Base-by-base conservation (phyloP, 2,797 vertebrate species). In the Amniataba percoides region DNA sequence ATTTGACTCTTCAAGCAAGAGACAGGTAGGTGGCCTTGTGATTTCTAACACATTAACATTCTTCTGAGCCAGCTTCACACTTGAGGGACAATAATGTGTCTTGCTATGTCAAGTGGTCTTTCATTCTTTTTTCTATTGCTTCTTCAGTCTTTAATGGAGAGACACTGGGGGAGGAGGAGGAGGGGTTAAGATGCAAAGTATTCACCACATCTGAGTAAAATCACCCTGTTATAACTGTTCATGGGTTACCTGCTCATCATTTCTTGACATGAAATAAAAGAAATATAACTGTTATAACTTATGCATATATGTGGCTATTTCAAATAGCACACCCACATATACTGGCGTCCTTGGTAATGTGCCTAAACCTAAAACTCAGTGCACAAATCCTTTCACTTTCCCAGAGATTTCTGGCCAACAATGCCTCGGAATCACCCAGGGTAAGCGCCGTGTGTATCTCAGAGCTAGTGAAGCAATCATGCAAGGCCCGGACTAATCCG, bases 391-490 rank as follows among this genome's bases (percentile, higher is more conserved):
- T 39, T 36, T 31, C 39, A 75, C 42, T 34, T 60, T 39, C 45
- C 52, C 42, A 65, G 71, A 71, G 52, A 75, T 80, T 82, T 64
- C 77, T 64, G 75, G 73, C 55, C 71, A 58, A 58, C 77, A 55
- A 49, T 9, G 21, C 52, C 73, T 55, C 63, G 13, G 69, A 63
- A 83, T 85, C 79, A 55, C 75, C 76, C 42, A 46, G 78, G 71
- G 74, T 77, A 77, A 84, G 66, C 53, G 46, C 52, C 1, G 21
- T 42, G 65, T 73, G 86, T 77, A 80, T 88, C 84, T 75, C 64
- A 27, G 71, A 87, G 81, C 74, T 55, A 76, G 84, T 52, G 83
- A 86, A 90, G 93, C 91, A 93, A 93, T 92, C 89, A 91, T 82
- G 86, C 89, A 87, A 72, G 75, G 74, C 82, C 69, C 12, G 23